These are phyloP conservation scores for Anoura caudifer DNA, from an alignment of 2,113 vertebrate species.

Conservation along the genomic window DNA sequence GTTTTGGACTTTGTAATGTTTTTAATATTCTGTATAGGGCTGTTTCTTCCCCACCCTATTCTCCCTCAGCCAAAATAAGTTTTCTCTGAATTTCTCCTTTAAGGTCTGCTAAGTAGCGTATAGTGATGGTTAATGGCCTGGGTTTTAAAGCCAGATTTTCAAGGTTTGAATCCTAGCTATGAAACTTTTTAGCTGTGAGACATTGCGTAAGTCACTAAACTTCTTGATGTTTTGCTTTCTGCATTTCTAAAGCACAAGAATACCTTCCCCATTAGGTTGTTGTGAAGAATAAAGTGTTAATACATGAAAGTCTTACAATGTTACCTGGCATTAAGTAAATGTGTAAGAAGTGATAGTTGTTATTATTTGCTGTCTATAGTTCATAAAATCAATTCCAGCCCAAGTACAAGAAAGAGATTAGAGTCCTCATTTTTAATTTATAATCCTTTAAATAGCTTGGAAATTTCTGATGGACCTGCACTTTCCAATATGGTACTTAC, in stretches of 20 bases:
- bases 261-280: background rate
- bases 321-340: background rate
- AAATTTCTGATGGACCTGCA: background rate
- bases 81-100: background rate
- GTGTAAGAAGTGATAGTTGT: background rate
- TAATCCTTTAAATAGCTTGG: background rate
- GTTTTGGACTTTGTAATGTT: background rate
- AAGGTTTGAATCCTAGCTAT: background rate
- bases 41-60: background rate
- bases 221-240: background rate
- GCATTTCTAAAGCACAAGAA: background rate
- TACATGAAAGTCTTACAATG: background rate
- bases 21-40: background rate
- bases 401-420: background rate
- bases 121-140: background rate
- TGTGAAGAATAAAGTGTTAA: background rate
- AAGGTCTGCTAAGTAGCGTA: background rate
- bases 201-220: background rate
- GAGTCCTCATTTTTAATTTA: background rate
- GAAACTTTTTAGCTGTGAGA: background rate
- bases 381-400: background rate
- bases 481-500: background rate
- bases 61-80: background rate
- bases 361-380: background rate
- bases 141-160: background rate